Evolutionary conservation across 2,888 invertebrate genomes (phyloP).

Genomic region (Ophion ellenae): DNA sequence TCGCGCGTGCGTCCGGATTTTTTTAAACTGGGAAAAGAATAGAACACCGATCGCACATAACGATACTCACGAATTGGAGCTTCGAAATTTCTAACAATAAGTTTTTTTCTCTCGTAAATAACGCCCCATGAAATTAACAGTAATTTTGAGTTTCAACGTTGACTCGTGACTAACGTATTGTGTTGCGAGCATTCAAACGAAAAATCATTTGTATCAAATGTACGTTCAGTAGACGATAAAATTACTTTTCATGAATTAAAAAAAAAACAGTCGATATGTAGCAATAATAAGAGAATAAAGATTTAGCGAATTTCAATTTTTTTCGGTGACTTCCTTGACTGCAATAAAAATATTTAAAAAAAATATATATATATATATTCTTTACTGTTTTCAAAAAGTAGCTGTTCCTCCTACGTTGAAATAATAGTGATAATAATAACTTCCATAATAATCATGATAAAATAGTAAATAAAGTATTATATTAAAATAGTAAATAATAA

Average conservation of each 20-base stretch:
- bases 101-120: background rate
- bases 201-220: background rate
- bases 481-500: too few relatives aligned
- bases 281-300: background rate
- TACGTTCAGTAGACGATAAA: background rate
- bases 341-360: too few relatives aligned
- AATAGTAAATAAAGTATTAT: too few relatives aligned
- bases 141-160: background rate
- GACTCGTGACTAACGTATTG: background rate
- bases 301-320: background rate
- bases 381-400: background rate
- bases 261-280: background rate
- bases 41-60: background rate
- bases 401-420: background rate
- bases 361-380: background rate
- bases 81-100: background rate
- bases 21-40: slow-evolving; percentile 16
- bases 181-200: background rate
- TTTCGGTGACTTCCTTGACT: background rate
- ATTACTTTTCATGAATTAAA: background rate
- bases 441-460: background rate
- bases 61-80: background rate
- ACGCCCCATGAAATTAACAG: background rate
- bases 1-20: slow-evolving; percentile 62
- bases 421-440: background rate